Evolutionary conservation across 2,888 invertebrate genomes (phyloP).

Genomic region (Abscondita cerata): DNA sequence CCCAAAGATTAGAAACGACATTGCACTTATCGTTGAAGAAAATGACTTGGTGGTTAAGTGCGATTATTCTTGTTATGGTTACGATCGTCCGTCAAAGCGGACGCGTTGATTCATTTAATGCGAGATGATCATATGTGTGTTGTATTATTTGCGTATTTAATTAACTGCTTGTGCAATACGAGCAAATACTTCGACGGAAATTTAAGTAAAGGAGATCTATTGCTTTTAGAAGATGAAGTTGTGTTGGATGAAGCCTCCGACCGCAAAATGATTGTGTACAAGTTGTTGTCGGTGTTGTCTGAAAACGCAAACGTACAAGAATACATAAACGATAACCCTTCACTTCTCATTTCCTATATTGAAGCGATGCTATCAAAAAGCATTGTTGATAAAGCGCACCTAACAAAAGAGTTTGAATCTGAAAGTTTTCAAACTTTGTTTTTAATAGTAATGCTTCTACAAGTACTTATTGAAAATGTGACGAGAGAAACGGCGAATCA

Average conservation of each 20-base stretch:
- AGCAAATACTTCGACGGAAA: slow-evolving; percentile 47
- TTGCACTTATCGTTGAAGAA: slow-evolving; percentile 44
- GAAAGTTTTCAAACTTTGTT: slow-evolving; percentile 51
- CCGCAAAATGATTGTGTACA: slow-evolving; percentile 60
- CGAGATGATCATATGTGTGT: slow-evolving; percentile 47
- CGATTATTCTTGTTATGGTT: slow-evolving; percentile 36
- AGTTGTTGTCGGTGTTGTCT: slow-evolving; percentile 62
- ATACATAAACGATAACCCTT: slow-evolving; percentile 59
- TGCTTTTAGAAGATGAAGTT: slow-evolving; percentile 57
- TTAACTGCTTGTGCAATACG: slow-evolving; percentile 51
- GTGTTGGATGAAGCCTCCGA: slow-evolving; percentile 48
- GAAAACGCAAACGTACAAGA: slow-evolving; percentile 58
- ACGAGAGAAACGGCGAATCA: slow-evolving; percentile 44
- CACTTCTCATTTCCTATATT: slow-evolving; percentile 60
- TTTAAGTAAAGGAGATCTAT: slow-evolving; percentile 50
- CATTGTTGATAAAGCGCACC: slow-evolving; percentile 43
- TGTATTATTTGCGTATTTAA: slow-evolving; percentile 56
- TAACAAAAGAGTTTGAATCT: slow-evolving; percentile 42
- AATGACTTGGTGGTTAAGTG: slow-evolving; percentile 39
- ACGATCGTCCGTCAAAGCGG: slow-evolving; percentile 48
- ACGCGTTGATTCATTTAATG: slow-evolving; percentile 53
- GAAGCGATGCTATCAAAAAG: slow-evolving; percentile 56
- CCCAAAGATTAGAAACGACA: slow-evolving; percentile 44
- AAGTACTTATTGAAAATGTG: slow-evolving; percentile 43
- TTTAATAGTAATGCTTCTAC: slow-evolving; percentile 49